These are phyloP conservation scores for Clinocottus analis DNA, from an alignment of 2,113 vertebrate species.

Conservation along the genomic window DNA sequence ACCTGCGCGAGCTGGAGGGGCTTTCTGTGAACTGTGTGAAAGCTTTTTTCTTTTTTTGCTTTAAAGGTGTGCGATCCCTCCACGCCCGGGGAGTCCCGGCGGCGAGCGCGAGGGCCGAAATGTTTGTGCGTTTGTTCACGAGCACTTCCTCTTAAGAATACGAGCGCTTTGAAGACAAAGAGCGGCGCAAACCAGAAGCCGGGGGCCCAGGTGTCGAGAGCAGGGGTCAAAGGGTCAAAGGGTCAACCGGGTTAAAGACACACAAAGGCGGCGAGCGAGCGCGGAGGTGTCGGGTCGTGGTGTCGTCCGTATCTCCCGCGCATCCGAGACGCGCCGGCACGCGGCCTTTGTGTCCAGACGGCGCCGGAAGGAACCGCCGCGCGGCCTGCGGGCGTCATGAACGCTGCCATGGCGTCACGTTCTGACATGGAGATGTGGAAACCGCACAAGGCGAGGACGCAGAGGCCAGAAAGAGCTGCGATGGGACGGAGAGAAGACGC, in stretches of 20 bases:
- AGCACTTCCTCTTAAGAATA: not conserved
- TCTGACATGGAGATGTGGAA: slow-evolving; percentile 37
- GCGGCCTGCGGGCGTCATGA: too few species aligned
- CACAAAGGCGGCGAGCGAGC: too few species aligned
- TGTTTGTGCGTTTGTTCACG: not conserved
- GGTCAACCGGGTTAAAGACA: not conserved
- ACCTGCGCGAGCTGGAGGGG: slow-evolving; percentile 51
- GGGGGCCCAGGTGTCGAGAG: slow-evolving; percentile 9
- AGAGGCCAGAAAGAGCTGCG: not conserved
- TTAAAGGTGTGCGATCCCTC: slow-evolving; percentile 13
- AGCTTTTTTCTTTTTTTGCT: slow-evolving; percentile 19
- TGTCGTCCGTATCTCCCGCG: not conserved
- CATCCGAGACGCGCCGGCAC: slow-evolving; percentile 13
- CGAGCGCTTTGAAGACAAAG: not conserved
- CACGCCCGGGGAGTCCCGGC: not conserved
- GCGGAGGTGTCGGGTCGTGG: not conserved
- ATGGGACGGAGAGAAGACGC: not conserved
- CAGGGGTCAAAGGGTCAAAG: slow-evolving; percentile 16
- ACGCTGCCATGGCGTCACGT: slow-evolving; percentile 12
- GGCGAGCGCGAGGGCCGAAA: not conserved
- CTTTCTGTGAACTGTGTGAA: slow-evolving; percentile 40
- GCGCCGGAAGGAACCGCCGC: not conserved
- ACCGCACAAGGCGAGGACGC: not conserved
- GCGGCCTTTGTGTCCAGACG: slow-evolving; percentile 7
- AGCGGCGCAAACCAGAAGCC: not conserved